Percentiles rank a stretch among this genome's conserved stretches.
Evolutionary conservation across 2,888 invertebrate genomes (phyloP).

Genomic region (Pilophorus perplexus): DNA sequence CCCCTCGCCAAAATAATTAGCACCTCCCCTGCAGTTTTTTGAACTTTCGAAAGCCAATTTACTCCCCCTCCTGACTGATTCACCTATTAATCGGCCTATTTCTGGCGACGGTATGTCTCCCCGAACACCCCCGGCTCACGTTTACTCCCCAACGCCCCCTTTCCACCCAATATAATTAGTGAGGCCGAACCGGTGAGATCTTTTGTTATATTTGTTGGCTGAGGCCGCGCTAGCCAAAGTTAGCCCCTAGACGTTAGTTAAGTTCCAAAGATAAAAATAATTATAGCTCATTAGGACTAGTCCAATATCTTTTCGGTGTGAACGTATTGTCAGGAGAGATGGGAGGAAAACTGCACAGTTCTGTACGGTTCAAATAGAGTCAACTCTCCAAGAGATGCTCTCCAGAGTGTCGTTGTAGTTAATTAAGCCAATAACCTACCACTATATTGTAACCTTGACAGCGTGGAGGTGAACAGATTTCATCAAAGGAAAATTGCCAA

Average conservation of each 20-base stretch:
- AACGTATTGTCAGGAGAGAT: too few relatives aligned
- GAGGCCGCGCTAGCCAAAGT: constrained; percentile 8
- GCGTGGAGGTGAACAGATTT: too few relatives aligned
- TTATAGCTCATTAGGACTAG: constrained; percentile 31
- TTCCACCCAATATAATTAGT: constrained; percentile 37
- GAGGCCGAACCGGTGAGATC: constrained; percentile 25
- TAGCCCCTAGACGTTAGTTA: constrained; percentile 25
- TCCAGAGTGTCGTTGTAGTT: too few relatives aligned
- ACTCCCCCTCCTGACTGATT: not conserved
- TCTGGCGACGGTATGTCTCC: not conserved
- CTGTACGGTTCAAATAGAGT: too few relatives aligned
- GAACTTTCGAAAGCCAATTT: not conserved
- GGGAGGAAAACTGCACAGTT: too few relatives aligned
- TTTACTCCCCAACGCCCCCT: not conserved
- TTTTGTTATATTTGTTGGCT: constrained; percentile 36
- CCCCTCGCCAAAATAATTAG: not conserved
- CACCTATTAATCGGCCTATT: constrained; percentile 22
- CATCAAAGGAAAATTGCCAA: too few relatives aligned
- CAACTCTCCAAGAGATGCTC: too few relatives aligned
- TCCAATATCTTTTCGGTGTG: too few relatives aligned
- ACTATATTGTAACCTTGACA: too few relatives aligned
- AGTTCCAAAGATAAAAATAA: constrained; percentile 35
- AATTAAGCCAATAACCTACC: too few relatives aligned
- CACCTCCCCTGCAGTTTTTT: not conserved
- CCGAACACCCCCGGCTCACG: not conserved